Conservation (phyloP, 2,113 vertebrate species). For the Cettia cetti region DNA sequence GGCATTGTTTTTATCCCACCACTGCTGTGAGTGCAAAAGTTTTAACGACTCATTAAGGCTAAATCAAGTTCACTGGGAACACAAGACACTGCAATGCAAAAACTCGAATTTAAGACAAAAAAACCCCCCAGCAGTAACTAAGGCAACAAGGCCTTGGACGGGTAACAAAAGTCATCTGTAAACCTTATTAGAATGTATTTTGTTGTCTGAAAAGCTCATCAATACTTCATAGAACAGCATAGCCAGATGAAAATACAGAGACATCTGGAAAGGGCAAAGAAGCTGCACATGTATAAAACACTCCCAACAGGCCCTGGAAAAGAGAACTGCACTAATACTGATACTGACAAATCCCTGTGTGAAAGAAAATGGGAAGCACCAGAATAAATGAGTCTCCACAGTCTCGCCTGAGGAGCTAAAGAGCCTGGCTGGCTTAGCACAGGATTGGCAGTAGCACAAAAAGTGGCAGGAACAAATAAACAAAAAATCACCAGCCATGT, state of each 20-base stretch:
- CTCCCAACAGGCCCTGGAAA: background rate
- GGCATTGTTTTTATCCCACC: background rate
- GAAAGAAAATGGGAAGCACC: constrained; percentile 16
- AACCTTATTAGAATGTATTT: background rate
- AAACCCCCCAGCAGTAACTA: background rate
- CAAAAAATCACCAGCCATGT: background rate
- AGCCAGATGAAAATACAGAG: background rate
- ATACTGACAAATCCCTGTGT: background rate
- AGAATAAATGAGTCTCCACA: background rate
- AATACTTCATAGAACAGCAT: background rate
- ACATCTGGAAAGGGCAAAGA: background rate
- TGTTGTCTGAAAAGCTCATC: background rate
- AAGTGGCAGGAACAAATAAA: background rate
- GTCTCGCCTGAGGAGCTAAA: background rate
- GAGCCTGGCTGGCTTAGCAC: background rate
- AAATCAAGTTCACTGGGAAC: background rate
- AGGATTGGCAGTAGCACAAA: background rate
- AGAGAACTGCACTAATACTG: background rate
- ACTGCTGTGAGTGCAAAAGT: background rate
- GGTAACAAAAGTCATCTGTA: background rate
- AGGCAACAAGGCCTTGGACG: background rate
- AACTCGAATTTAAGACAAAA: background rate
- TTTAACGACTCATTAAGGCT: background rate
- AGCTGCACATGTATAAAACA: background rate
- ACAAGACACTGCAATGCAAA: background rate